Evolutionary conservation across 2,113 vertebrate species (phyloP), one percentile per base, ranked within the genome.

Genomic region (Peucedramus taeniatus): DNA sequence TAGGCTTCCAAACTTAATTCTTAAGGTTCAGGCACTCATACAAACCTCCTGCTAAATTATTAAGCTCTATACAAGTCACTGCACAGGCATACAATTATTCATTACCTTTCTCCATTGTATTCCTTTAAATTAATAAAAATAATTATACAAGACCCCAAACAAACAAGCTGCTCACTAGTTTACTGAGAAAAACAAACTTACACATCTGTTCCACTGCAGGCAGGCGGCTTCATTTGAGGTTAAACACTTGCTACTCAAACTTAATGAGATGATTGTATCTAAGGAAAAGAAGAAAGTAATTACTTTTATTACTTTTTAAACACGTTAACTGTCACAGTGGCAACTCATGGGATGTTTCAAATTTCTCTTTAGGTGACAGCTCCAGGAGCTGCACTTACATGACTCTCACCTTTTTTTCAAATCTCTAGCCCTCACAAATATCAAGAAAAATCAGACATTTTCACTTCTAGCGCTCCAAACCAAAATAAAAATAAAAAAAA

Each of bases 181-280:
- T 57, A 53, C 22, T 70, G 44, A 75, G 39, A 57, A 80, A 81
- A 90, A 81, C 12, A 35, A 21, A 89, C 96, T 96, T 96, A 97
- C 97, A 69, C 72, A 94, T 96, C 44, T 79, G 57, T 61, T 75
- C 50, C 79, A 87, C 37, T 89, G 79, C 57, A 61, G 59, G 77
- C 81, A 84, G 63, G 33, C 0, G 2, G 56, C 94, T 97, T 95
- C 95, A 97, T 89, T 50, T 88, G 91, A 90, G 57, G 79, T 80
- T 95, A 86, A 90, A 65, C 30, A 78, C 60, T 86, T 78, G 75
- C 57, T 79, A 74, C 24, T 83, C 92, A 84, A 91, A 86, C 11
- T 87, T 94, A 89, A 64, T 37, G 91, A 90, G 88, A 87, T 80
- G 88, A 87, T 70, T 90, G 60, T 95, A 90, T 92, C 88, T 94